Base-by-base conservation (phyloP, 2,797 vertebrate species). In the Poliocrania exsul region DNA sequence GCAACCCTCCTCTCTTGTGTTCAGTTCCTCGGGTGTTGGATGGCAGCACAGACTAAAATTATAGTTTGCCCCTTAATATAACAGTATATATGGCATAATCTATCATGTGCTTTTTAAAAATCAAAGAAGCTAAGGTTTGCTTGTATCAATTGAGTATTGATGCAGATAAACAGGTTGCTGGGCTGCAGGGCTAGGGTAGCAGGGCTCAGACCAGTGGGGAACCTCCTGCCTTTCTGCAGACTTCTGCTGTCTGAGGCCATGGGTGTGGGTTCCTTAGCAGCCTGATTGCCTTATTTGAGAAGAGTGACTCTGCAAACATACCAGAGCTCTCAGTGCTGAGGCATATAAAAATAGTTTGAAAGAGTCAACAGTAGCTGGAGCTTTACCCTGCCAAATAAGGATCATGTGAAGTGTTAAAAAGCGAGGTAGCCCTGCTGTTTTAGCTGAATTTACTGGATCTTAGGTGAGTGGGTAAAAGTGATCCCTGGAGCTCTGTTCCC, bases 201-300 rank as follows among this genome's bases (percentile, higher is more conserved):
- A 56, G 28, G 31, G 10, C 26, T 92, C 35, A 51, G 53, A 28
- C 31, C 6, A 14, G 21, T 3, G 5, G n/a, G 61, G 42, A 91
- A 10, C 16, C 31, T 38, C 15, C 11, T 73, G 9, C 35, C 8
- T 37, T 89, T 42, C 69, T 64, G 16, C 46, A 26, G 50, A 21
- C 11, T 67, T 73, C 61, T 61, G n/a, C 60, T 51, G 13, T 50
- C 57, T 47, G 7, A 82, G 47, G 56, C 54, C 0, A 0, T 0
- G 46, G 58, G n/a, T 24, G n/a, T 3, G 16, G 42, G 20, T 77
- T 78, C 5, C 0, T 86, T 87, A 86, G 66, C 62, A 66, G 75
- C 51, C 58, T 37, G 31, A 62, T 66, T 88, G 81, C 95, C 95
- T 96, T 97, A 81, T 96, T 96, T 96, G 95, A 96, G 82, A 88